Evolutionary conservation across 2,888 invertebrate species (phyloP), one percentile per base, ranked within the genome.

Genomic region (Macaria notata): DNA sequence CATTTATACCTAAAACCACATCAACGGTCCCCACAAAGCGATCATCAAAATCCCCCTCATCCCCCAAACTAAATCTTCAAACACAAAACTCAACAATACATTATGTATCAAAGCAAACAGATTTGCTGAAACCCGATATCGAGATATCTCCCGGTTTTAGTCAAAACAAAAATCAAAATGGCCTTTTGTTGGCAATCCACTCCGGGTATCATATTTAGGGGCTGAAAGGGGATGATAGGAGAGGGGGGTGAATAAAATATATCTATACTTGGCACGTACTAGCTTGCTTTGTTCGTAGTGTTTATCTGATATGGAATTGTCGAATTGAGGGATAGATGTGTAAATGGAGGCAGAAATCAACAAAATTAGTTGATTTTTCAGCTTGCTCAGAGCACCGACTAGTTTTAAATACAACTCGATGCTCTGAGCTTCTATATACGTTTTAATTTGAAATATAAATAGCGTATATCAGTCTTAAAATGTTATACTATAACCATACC

Each of bases 111-210:
- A 72, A 70, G 70, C 59, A 82, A 85, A 83, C 82, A 79, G 79
- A 83, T 81, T 85, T 78, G 71, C 76, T 78, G 88, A 78, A 88
- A 89, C 76, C 72, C 72, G 86, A 89, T 86, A 80, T 74, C 71
- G 71, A 70, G 73, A 72, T 38, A 43, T 54, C 58, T 49, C 76
- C 78, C 78, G 77, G 82, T 84, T 86, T 86, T 83, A 87, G 88
- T 88, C 89, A 89, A 88, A 90, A 91, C 88, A 89, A 87, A 36
- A 89, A 89, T 90, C 88, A 81, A 79, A 63, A 68, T 75, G 77
- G 79, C 75, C 83, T 80, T 88, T 89, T 90, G 89, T 89, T 86
- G 69, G 85, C 84, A 72, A 84, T 88, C 83, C 88, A 86, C 87
- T 88, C 75, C 66, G 80, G 83, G 83, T 89, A 85, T 90, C 88